Percentiles rank a stretch among this genome's conserved stretches.
Conservation (phyloP, 1,140 invertebrate species). For the Popillia japonica region DNA sequence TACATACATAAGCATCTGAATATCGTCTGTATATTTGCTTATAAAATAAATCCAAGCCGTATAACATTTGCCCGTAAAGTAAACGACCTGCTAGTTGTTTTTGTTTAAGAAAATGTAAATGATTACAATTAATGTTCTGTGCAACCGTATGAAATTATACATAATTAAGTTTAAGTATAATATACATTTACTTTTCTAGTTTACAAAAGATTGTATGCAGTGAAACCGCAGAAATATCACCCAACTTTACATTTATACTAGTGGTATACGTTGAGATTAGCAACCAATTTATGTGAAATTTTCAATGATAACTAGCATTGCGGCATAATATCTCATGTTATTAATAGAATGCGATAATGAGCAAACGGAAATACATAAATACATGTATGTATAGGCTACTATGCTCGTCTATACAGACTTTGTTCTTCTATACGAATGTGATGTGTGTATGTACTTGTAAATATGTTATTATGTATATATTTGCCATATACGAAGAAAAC, state of each 20-base stretch:
- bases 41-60: no score
- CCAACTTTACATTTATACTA: slow-evolving; percentile 22
- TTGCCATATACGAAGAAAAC: neutral
- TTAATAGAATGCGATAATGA: slow-evolving; percentile 34
- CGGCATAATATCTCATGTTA: slow-evolving; percentile 18
- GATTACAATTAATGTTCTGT: neutral
- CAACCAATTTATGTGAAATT: slow-evolving; percentile 28
- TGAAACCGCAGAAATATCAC: slow-evolving; percentile 1
- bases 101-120: neutral
- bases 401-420: neutral
- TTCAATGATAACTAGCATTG: slow-evolving; percentile 32
- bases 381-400: neutral
- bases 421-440: neutral
- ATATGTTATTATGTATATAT: neutral
- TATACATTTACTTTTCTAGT: neutral
- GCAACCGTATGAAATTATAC: neutral
- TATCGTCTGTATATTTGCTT: no score
- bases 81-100: neutral
- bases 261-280: neutral
- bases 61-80: no score
- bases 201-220: slow-evolving; percentile 18
- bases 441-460: neutral
- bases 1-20: no score
- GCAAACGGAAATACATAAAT: slow-evolving; percentile 31
- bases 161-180: no score